Evolutionary conservation across 2,113 vertebrate species (phyloP).

Genomic region (Semnornis frantzii): DNA sequence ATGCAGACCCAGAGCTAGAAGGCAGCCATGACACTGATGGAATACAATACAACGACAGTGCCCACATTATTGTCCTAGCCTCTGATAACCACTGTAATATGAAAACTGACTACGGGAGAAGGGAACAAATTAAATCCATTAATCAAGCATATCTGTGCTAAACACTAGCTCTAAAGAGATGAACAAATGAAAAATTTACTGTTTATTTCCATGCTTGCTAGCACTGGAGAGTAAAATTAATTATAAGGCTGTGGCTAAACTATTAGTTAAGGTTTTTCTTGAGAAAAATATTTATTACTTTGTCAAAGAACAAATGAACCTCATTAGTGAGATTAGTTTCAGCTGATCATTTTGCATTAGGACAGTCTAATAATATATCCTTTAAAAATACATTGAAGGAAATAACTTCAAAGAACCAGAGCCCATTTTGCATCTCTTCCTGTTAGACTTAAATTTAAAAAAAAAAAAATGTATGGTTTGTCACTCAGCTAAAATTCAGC

Average conservation of each 20-base stretch:
- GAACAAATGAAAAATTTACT: slow-evolving; percentile 83
- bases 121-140: slow-evolving; percentile 86
- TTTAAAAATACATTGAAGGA: slow-evolving; percentile 60
- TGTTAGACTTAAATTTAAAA: slow-evolving; percentile 23
- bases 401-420: slow-evolving; percentile 55
- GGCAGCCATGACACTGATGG: slow-evolving; percentile 79
- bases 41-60: slow-evolving; percentile 65
- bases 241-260: slow-evolving; percentile 68
- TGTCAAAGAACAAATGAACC: slow-evolving; percentile 80
- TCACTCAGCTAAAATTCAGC: not conserved
- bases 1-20: slow-evolving; percentile 77
- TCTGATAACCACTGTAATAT: slow-evolving; percentile 82
- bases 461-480: slow-evolving; percentile 7
- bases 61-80: slow-evolving; percentile 73
- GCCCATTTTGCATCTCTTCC: slow-evolving; percentile 50
- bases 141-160: slow-evolving; percentile 85
- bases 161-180: slow-evolving; percentile 78
- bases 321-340: slow-evolving; percentile 82
- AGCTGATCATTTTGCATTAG: slow-evolving; percentile 73
- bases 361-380: slow-evolving; percentile 60
- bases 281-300: slow-evolving; percentile 77
- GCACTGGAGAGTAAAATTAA: slow-evolving; percentile 76
- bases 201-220: slow-evolving; percentile 75
- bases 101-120: slow-evolving; percentile 83
- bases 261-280: slow-evolving; percentile 78